These are phyloP conservation scores for Lerista edwardsae DNA, from an alignment of 2,797 vertebrate species.

Conservation along the genomic window DNA sequence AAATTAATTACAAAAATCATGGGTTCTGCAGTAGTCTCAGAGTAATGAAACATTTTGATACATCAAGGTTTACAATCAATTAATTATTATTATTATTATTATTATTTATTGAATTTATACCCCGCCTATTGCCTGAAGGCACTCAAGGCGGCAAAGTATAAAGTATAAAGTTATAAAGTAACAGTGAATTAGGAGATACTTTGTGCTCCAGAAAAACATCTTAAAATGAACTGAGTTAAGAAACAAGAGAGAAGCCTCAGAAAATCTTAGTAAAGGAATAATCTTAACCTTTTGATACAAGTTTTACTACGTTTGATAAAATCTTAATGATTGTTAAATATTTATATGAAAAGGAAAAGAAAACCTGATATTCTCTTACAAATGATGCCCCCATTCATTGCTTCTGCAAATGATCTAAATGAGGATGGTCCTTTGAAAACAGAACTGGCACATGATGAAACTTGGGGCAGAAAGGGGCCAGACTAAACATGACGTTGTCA, in stretches of 20 bases:
- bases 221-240: neutral
- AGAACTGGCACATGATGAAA: neutral
- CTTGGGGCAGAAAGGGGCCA: neutral
- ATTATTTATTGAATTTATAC: no score
- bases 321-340: constrained; percentile 3
- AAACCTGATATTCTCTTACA: neutral
- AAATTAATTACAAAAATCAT: no score
- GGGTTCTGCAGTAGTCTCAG: no score
- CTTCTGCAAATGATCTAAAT: neutral
- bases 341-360: neutral
- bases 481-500: no score
- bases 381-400: neutral
- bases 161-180: no score
- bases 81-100: no score
- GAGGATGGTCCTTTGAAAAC: neutral
- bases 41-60: no score
- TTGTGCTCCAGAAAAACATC: neutral
- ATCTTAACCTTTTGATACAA: neutral
- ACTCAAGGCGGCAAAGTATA: no score
- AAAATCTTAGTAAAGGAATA: neutral
- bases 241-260: neutral
- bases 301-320: neutral
- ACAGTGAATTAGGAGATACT: neutral
- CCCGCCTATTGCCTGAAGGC: no score
- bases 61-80: neutral